These are phyloP conservation scores for Acrobasis suavella DNA, from an alignment of 2,888 invertebrate species.

Conservation along the genomic window DNA sequence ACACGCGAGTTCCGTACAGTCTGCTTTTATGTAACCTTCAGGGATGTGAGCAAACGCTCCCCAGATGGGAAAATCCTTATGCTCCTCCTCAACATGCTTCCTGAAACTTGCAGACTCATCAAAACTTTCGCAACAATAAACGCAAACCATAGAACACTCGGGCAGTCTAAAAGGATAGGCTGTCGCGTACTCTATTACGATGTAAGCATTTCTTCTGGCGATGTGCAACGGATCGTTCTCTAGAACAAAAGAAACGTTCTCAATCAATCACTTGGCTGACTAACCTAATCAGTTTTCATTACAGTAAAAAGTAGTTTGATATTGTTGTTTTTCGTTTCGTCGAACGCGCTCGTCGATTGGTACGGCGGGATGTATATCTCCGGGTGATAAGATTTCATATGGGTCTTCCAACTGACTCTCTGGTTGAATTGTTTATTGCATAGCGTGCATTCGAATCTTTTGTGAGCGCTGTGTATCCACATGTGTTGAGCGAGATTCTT, in stretches of 20 bases:
- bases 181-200: constrained; percentile 45
- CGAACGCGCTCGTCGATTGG: constrained; percentile 43
- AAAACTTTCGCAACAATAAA: constrained; percentile 45
- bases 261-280: constrained; percentile 32
- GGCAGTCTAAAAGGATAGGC: constrained; percentile 53
- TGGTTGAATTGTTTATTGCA: constrained; percentile 73
- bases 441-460: constrained; percentile 63
- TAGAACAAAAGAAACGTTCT: constrained; percentile 53
- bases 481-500: constrained; percentile 69
- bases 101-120: constrained; percentile 43
- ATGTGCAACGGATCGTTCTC: constrained; percentile 42
- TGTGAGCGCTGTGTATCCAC: constrained; percentile 72
- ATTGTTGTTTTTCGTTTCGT: constrained; percentile 53
- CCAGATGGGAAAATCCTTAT: constrained; percentile 33
- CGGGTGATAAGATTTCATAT: constrained; percentile 70
- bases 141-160: constrained; percentile 40
- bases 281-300: constrained; percentile 37
- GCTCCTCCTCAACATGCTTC: constrained; percentile 44
- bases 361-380: constrained; percentile 44
- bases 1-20: constrained; percentile 44
- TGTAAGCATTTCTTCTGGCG: constrained; percentile 46
- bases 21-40: constrained; percentile 40
- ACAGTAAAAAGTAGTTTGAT: constrained; percentile 49
- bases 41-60: constrained; percentile 34
- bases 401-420: constrained; percentile 69